Evolutionary conservation across 2,113 vertebrate genomes (phyloP).

Genomic region (Typhlomys cinereus): DNA sequence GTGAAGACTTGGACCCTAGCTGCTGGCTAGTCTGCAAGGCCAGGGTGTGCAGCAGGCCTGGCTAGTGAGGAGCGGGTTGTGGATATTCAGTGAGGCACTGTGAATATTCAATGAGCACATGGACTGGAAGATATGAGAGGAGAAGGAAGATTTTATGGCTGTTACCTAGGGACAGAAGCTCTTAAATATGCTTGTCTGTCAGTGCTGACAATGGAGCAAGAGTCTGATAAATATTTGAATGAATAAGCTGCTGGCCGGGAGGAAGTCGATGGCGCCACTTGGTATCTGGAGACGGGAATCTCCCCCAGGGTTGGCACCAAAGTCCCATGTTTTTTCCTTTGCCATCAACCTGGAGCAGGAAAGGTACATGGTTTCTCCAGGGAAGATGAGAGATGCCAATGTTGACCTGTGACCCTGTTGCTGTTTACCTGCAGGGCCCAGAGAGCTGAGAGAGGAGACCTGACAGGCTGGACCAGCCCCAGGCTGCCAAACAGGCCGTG

Average conservation of each 20-base stretch:
- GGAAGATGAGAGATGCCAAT: not conserved
- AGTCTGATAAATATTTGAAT: not conserved
- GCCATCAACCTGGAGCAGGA: not conserved
- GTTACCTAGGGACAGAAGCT: not conserved
- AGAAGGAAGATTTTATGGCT: not conserved
- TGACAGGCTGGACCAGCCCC: not conserved
- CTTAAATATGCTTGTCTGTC: not conserved
- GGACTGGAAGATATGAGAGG: not conserved
- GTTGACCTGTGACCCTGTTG: not conserved
- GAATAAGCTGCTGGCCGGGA: not conserved
- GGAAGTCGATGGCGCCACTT: too few relatives aligned
- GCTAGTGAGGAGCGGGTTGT: not conserved
- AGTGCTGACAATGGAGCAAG: not conserved
- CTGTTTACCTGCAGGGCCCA: not conserved
- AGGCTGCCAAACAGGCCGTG: not conserved
- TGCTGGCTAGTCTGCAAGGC: not conserved
- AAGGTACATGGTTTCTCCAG: not conserved
- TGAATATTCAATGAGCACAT: not conserved
- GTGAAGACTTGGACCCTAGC: not conserved
- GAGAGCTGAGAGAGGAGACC: not conserved
- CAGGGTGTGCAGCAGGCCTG: not conserved
- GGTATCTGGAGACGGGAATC: not conserved
- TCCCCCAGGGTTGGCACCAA: not conserved
- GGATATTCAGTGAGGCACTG: too few relatives aligned
- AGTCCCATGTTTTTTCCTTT: not conserved